Base-by-base conservation (phyloP, 2,888 invertebrate species). In the Latheticus oryzae region DNA sequence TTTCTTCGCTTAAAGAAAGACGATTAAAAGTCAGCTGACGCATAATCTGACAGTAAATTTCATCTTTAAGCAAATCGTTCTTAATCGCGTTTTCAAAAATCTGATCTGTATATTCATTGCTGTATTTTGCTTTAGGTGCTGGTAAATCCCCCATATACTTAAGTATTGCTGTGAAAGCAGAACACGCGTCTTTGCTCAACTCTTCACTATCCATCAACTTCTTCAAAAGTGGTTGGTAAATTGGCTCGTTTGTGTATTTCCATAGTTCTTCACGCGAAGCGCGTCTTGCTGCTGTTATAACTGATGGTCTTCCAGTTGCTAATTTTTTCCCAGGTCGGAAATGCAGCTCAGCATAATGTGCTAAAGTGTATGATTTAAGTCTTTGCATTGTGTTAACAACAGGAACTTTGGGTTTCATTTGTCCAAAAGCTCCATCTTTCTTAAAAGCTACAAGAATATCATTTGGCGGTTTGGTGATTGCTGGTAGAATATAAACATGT, bases 111-210 rank as follows among this genome's bases (percentile, higher is more conserved):
- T 93, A 87, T 74, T 94, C 93, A 43, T 91, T 91, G 15, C 87
- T 86, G 13, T 86, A 82, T 70, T 90, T 85, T 1, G 89, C 85
- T 73, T 89, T 84, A 21, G 89, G 86, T 40, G 89, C 87, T n/a
- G 95, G 93, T 71, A 94, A 84, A 74, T 97, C 97, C 12, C 95
- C 96, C 95, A 95, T 96, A 71, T 89, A 93, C 79, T 87, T 90
- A 23, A 93, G 81, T 66, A 93, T 87, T 63, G 86, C 88, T 58
- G 86, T 84, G 77, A 91, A 93, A 57, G 89, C 85, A 43, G 84
- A 81, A 64, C 91, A 84, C 1, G 94, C 90, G 69, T 87, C 85
- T 71, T 90, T 89, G 21, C 86, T 85, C 1, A 89, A 77, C 43
- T 86, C 84, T 64, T 90, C 90, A 68, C 91, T 85, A 13, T 83